Evolutionary conservation across 2,888 invertebrate genomes (phyloP), one percentile per base, ranked within the genome.

Genomic region (Keiferia lycopersicella): DNA sequence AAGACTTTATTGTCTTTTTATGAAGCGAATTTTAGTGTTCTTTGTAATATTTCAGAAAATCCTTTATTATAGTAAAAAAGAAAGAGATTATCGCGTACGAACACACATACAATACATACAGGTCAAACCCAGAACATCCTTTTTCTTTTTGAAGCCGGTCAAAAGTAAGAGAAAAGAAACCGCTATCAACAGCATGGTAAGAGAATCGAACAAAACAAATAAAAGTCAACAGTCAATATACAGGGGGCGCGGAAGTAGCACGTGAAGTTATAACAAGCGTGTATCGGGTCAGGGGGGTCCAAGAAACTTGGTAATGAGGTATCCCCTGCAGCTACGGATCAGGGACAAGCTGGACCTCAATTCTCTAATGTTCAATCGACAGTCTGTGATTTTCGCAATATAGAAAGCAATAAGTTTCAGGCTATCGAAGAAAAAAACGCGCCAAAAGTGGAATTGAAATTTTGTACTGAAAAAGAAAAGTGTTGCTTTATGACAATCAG

Each of bases 291-390:
- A 71, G 61, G 72, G 79, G 76, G 80, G 77, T 78, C 67, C 76
- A 71, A 73, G 72, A 73, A 87, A 87, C 73, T 88, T 85, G 64
- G 81, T 88, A 88, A 88, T 88, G 85, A 87, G 85, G 80, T 87
- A 86, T 83, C 77, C 81, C 81, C 81, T 68, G 68, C 74, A 76
- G 79, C 75, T 69, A 68, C 57, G 78, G 82, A 81, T 82, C 82
- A 82, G 83, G 75, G 71, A 75, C 74, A 68, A 22, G 67, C 71
- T n/a, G 53, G n/a, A 14, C 34, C n/a, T 30, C 56, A 56, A 30
- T 30, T 56, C 7, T 56, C 30, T 56, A 26, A 26, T 26, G 6
- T 6, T 26, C 3, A 26, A 26, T n/a, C 26, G 26, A 26, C 6
- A 4, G 2, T 26, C 26, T 26, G 26, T 26, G 26, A 26, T 26